Evolutionary conservation across 37 sponge, comb jelly and placozoan species (phyloP).

Genomic region (Mnemiopsis leidyi): DNA sequence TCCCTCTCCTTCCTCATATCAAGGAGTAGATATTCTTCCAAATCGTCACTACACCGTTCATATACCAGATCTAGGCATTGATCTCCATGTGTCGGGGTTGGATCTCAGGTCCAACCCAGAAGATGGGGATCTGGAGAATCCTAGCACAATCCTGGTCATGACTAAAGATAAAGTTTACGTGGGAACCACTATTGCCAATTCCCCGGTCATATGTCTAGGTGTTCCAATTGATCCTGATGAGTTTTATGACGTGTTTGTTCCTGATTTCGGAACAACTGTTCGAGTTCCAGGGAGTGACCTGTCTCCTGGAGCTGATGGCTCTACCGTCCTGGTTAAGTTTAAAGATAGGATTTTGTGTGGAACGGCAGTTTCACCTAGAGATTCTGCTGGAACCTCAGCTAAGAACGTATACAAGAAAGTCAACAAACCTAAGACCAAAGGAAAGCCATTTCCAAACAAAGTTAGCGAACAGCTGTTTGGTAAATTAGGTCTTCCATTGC

Average conservation of each 20-base stretch:
- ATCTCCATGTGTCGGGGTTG: not conserved
- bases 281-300: not conserved
- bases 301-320: not conserved
- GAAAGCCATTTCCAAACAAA: not conserved
- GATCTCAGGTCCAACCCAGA: not conserved
- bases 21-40: not conserved
- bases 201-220: not conserved
- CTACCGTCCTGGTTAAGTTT: not conserved
- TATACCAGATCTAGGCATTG: not conserved
- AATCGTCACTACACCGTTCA: not conserved
- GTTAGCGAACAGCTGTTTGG: not conserved
- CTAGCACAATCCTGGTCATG: not conserved
- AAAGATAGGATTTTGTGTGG: not conserved
- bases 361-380: not conserved
- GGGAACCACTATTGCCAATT: not conserved
- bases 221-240: not conserved
- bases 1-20: not conserved
- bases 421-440: not conserved
- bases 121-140: not conserved
- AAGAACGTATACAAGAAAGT: not conserved
- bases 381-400: not conserved
- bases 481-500: not conserved
- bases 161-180: not conserved
- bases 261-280: not conserved
- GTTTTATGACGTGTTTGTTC: not conserved